Evolutionary conservation across 2,797 vertebrate species (phyloP).

Genomic region (Heteromormyrus szaboi): DNA sequence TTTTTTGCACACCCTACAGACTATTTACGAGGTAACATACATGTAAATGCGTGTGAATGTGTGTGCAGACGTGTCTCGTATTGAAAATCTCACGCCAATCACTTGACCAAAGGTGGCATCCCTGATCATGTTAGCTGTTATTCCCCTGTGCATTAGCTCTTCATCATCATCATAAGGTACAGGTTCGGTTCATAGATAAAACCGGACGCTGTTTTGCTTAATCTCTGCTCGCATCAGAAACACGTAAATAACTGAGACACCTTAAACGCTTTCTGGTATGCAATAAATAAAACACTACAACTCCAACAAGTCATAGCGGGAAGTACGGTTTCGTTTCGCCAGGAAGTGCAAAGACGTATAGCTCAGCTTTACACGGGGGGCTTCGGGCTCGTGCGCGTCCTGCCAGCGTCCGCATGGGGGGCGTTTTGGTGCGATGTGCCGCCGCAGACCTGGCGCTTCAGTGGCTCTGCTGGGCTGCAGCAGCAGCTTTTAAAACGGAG

Average conservation of each 20-base stretch:
- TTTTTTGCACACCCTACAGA: not conserved
- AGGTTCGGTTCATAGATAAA: not conserved
- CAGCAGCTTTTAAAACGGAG: conserved; percentile 60
- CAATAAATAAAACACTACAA: conserved; percentile 45
- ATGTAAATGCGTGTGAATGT: not conserved
- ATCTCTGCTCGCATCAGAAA: not conserved
- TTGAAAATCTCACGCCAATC: not conserved
- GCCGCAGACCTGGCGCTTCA: conserved; percentile 56
- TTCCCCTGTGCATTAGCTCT: not conserved
- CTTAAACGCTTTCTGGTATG: not conserved
- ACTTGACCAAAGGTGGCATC: not conserved
- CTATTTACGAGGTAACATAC: not conserved
- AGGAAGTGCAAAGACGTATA: not conserved
- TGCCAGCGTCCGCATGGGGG: conserved; percentile 46
- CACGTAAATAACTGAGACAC: not conserved
- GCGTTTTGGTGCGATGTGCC: conserved; percentile 51
- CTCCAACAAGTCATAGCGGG: conserved; percentile 43
- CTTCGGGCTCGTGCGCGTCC: conserved; percentile 18
- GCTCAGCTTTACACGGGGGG: conserved; percentile 43
- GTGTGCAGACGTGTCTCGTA: not conserved
- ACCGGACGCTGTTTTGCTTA: not conserved
- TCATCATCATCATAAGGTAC: not conserved
- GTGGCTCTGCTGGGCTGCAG: conserved; percentile 62
- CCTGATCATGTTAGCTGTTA: not conserved
- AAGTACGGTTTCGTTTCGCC: conserved; percentile 17